Evolutionary conservation across 2,113 vertebrate species (phyloP).

Genomic region (Tiliqua scincoides): DNA sequence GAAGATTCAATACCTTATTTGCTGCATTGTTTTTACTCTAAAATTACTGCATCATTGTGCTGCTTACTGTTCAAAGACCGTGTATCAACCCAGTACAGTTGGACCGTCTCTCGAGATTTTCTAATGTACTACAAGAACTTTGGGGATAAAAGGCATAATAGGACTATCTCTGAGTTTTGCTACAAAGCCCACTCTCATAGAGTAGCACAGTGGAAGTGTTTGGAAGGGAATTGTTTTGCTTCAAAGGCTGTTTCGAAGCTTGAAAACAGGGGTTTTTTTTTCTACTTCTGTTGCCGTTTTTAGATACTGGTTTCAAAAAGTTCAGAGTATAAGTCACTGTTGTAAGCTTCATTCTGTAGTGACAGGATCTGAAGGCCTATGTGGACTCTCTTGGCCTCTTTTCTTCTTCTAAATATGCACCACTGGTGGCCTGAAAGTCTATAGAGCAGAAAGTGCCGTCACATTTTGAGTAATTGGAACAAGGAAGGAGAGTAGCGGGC

Average conservation of each 20-base stretch:
- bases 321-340: slow-evolving; percentile 36
- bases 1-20: background rate
- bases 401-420: slow-evolving; percentile 61
- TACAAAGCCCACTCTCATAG: slow-evolving; percentile 21
- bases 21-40: background rate
- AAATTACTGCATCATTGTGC: fast-evolving
- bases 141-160: background rate
- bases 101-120: background rate
- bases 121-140: background rate
- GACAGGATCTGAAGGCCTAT: slow-evolving; percentile 51
- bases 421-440: slow-evolving; percentile 63
- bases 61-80: background rate
- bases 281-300: background rate
- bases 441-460: slow-evolving; percentile 65
- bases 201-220: background rate
- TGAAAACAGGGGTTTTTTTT: background rate
- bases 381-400: slow-evolving; percentile 13
- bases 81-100: slow-evolving; percentile 4
- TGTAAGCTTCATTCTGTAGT: slow-evolving; percentile 38
- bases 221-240: background rate
- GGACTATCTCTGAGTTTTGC: background rate
- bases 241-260: background rate
- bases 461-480: slow-evolving; percentile 68
- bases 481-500: slow-evolving; percentile 63
- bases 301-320: slow-evolving; percentile 11